phyloP scores from a whole-genome alignment of 2,113 vertebrate species.

The Phrynosoma blainvillii region DNA sequence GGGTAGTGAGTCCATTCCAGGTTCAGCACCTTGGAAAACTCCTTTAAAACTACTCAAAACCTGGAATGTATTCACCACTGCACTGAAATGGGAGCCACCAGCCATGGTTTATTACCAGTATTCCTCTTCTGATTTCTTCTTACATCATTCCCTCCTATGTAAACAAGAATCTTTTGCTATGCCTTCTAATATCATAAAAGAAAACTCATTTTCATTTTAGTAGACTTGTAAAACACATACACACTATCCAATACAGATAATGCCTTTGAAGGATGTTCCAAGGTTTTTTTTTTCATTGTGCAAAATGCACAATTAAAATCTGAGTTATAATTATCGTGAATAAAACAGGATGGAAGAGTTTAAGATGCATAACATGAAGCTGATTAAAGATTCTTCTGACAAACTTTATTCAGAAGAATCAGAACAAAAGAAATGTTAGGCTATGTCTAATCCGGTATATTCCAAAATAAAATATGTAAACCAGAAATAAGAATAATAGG shows the following conservation, averaged over 20 bases:
- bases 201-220: neutral
- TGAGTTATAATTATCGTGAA: conserved; percentile 17
- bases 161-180: neutral
- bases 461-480: conserved; percentile 33
- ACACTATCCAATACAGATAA: neutral
- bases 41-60: too few relatives aligned
- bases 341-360: conserved; percentile 33
- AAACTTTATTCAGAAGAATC: conserved; percentile 14
- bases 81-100: too few relatives aligned
- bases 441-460: neutral
- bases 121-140: neutral
- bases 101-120: too few relatives aligned
- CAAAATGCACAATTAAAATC: neutral
- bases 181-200: rapidly evolving
- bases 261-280: neutral
- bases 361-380: conserved; percentile 15
- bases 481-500: neutral
- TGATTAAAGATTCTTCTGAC: conserved; percentile 38
- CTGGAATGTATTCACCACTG: too few relatives aligned
- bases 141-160: too few relatives aligned
- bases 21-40: too few relatives aligned
- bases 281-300: conserved; percentile 16
- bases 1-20: neutral
- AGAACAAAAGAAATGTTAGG: conserved; percentile 25
- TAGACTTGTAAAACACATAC: neutral